Base-by-base conservation (phyloP, 1,140 invertebrate species). In the Drosophila serrata region DNA sequence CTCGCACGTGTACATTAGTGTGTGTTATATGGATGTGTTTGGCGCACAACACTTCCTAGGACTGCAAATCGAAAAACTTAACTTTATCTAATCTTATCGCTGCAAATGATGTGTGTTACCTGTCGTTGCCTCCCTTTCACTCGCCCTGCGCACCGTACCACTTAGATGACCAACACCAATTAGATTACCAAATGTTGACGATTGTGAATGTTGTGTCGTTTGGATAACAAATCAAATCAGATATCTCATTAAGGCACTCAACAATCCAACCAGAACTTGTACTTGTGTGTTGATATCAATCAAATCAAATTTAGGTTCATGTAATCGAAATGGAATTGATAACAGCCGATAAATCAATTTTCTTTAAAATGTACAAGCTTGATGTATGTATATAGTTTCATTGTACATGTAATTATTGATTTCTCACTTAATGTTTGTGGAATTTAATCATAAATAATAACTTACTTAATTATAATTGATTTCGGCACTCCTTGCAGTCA, bases 161-260 rank as follows among this genome's bases (percentile, higher is more conserved):
- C 53, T 57, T 60, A 33, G 72, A 67, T 86, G 78, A 70, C 75
- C 51, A 80, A 75, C 73, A 86, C 68, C 84, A 88, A 87, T 79
- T 82, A 88, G 84, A 77, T 43, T 87, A 61, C 31, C 19, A 65
- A 53, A 59, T 64, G 62, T 61, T 76, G 7, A n/a, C 27, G 43
- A 69, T 69, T 35, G 37, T 69, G 19, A 70, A 56, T 63, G 33
- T 48, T 8, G 15, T 69, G 43, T 69, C 5, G 37, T 31, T 75
- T 61, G 45, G 31, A 53, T 61, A 46, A 17, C 42, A 64, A 76
- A 76, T 72, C 60, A 56, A 69, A 74, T 53, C 42, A 56, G 29
- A 75, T 48, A 62, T 42, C 35, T 17, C 57, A 59, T 22, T 29
- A 48, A n/a, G 46, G 27, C 29, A 9, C 65, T 72, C 59, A 27